A percentile compares a stretch with the other conserved stretches of the same genome.
phyloP scores from a whole-genome alignment of 2,888 invertebrate genomes.

The Reticulitermes lucifugus region DNA sequence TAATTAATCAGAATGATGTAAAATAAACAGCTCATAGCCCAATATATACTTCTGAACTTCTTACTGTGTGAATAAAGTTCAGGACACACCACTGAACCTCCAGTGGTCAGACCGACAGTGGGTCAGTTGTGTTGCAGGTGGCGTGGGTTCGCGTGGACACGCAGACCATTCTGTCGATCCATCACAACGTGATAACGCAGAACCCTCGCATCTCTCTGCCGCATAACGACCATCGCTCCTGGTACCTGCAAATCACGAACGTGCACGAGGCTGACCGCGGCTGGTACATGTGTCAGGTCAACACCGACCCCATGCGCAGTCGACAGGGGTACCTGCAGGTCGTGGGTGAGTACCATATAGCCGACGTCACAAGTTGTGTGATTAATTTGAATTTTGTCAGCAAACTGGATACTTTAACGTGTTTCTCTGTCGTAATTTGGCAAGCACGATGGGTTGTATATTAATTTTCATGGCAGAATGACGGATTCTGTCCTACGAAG shows the following conservation, averaged over 20 bases:
- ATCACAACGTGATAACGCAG: constrained; percentile 91
- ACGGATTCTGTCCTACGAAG: too few relatives aligned
- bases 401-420: too few relatives aligned
- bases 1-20: too few relatives aligned
- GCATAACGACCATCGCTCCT: constrained; percentile 90
- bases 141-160: constrained; percentile 95
- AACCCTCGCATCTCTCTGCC: constrained; percentile 89
- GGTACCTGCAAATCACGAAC: constrained; percentile 90
- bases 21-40: too few relatives aligned
- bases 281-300: constrained; percentile 94
- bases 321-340: constrained; percentile 91
- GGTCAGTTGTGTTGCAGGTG: constrained; percentile 70
- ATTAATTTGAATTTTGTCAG: too few relatives aligned
- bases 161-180: constrained; percentile 91
- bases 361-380: too few relatives aligned
- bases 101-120: background rate
- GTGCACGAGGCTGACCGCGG: constrained; percentile 90
- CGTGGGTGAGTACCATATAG: constrained; percentile 76
- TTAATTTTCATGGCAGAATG: too few relatives aligned
- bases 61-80: too few relatives aligned
- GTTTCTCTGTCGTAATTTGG: too few relatives aligned
- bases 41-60: too few relatives aligned
- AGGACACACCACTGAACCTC: too few relatives aligned
- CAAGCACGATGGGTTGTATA: too few relatives aligned
- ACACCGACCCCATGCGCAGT: constrained; percentile 94